These are phyloP conservation scores for Andrena minutula DNA, from an alignment of 2,888 invertebrate genomes.

Conservation along the genomic window DNA sequence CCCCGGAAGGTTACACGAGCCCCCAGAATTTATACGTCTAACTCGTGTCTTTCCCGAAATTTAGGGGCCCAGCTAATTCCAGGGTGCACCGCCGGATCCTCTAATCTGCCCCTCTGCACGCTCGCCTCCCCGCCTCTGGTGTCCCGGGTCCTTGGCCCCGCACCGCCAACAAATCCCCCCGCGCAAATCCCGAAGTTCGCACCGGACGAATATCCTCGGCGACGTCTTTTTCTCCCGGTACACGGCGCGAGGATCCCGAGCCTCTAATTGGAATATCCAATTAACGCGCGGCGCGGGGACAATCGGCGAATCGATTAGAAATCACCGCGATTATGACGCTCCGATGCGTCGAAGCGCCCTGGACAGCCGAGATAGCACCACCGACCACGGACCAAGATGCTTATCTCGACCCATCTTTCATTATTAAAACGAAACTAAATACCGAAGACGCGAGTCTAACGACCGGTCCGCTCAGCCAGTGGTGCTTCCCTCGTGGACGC, in stretches of 20 bases:
- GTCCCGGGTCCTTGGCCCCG: not conserved
- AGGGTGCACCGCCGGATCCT: conserved; percentile 27
- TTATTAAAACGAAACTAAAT: conserved; percentile 83
- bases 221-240: not conserved
- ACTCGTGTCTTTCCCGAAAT: conserved; percentile 75
- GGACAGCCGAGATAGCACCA: conserved; percentile 57
- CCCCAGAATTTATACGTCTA: conserved; percentile 73
- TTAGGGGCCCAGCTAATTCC: conserved; percentile 63
- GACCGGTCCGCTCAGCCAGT: conserved; percentile 71
- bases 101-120: conserved; percentile 50
- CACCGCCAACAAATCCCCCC: not conserved
- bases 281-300: conserved; percentile 77
- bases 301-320: conserved; percentile 82
- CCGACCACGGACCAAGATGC: conserved; percentile 65
- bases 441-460: conserved; percentile 78
- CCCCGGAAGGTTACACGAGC: conserved; percentile 36
- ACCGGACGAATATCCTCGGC: not conserved
- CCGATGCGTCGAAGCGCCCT: conserved; percentile 74
- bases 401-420: conserved; percentile 80
- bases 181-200: not conserved
- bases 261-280: conserved; percentile 77
- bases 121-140: not conserved
- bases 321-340: conserved; percentile 81
- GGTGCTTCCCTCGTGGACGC: conserved; percentile 67
- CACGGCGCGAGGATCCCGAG: conserved; percentile 25